phyloP scores from a whole-genome alignment of 2,113 vertebrate genomes.

The Hepsetus odoe region DNA sequence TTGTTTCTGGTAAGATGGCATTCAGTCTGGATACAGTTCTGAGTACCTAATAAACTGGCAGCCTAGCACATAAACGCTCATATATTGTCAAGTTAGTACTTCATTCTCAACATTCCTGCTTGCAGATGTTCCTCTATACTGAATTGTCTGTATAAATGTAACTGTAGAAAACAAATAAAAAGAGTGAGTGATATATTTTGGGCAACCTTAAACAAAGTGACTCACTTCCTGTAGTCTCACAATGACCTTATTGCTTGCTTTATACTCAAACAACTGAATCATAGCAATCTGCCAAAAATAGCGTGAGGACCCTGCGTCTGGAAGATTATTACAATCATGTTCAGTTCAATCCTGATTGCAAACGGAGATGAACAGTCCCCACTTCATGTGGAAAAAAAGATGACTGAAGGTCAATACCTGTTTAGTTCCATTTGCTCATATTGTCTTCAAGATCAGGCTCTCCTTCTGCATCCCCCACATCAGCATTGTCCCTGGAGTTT shows the following conservation, averaged over 20 bases:
- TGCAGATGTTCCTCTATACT: not conserved
- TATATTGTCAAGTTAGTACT: not conserved
- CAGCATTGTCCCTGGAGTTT: constrained; percentile 27
- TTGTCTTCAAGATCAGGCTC: constrained; percentile 4
- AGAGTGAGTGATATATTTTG: not conserved
- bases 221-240: not conserved
- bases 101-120: not conserved
- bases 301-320: not conserved
- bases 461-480: constrained; percentile 8
- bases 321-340: not conserved
- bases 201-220: not conserved
- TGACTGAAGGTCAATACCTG: constrained; percentile 10
- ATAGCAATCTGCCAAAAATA: not conserved
- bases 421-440: not conserved
- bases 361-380: not conserved
- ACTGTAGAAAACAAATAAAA: not conserved
- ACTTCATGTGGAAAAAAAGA: not conserved
- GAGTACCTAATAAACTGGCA: no score
- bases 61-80: no score
- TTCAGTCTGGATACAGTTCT: no score
- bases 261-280: constrained; percentile 1
- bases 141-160: not conserved
- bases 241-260: not conserved
- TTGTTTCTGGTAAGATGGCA: no score
- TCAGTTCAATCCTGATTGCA: constrained; percentile 4